These are phyloP conservation scores for Nephrocerus scutellatus DNA, from an alignment of 2,888 invertebrate species.

Conservation along the genomic window DNA sequence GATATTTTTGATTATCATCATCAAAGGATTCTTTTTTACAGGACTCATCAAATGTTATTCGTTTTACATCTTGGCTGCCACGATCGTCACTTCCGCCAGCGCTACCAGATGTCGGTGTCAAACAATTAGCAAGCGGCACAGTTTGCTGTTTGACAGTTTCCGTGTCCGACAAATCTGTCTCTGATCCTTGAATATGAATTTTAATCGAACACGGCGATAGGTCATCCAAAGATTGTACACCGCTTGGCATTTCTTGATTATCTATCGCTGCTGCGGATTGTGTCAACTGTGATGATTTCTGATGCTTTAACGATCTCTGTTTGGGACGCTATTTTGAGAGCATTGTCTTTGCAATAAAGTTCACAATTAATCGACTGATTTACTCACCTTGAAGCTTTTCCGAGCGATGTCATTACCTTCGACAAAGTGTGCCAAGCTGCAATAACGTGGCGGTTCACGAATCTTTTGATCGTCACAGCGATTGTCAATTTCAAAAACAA, in stretches of 20 bases:
- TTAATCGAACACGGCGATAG: slow-evolving; percentile 22
- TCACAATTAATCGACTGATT: slow-evolving; percentile 1
- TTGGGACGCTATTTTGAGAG: slow-evolving; percentile 28
- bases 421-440: slow-evolving; percentile 74
- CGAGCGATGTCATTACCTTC: slow-evolving; percentile 78
- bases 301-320: slow-evolving; percentile 20
- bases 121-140: slow-evolving; percentile 13
- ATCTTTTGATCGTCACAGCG: slow-evolving; percentile 49
- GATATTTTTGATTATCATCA: slow-evolving; percentile 49
- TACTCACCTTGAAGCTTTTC: slow-evolving; percentile 59
- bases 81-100: too few relatives aligned
- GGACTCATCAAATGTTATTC: slow-evolving; percentile 49
- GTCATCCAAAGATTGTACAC: slow-evolving; percentile 32
- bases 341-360: not conserved
- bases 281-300: slow-evolving; percentile 5
- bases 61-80: slow-evolving; percentile 43
- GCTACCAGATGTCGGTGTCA: too few relatives aligned
- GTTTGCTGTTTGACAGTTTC: slow-evolving; percentile 18
- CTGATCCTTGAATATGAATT: slow-evolving; percentile 23
- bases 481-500: slow-evolving; percentile 56
- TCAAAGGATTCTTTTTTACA: slow-evolving; percentile 49
- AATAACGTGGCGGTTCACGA: slow-evolving; percentile 58
- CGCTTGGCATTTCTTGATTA: slow-evolving; percentile 38
- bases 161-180: slow-evolving; percentile 23
- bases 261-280: slow-evolving; percentile 2